Conservation (phyloP, 2,113 vertebrate species). For the Brachypodius melanocephalos region DNA sequence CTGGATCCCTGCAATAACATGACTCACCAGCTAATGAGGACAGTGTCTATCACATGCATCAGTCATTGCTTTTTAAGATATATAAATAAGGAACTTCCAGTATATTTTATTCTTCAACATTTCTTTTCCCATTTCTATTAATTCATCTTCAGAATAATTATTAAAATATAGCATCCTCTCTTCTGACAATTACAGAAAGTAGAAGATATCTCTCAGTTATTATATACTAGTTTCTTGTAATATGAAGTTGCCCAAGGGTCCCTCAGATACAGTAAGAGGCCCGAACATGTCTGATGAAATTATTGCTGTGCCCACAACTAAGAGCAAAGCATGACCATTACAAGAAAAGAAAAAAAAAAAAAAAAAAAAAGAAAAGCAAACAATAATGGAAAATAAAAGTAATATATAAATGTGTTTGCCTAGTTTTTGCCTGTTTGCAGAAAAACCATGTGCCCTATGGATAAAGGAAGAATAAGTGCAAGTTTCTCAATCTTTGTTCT, state of each 20-base stretch:
- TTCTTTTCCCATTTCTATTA: background rate
- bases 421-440: background rate
- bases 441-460: background rate
- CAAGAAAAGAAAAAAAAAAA: no score
- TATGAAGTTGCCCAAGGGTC: background rate
- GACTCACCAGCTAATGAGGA: conserved; percentile 46
- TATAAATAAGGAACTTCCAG: background rate
- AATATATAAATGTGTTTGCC: background rate
- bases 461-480: background rate
- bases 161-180: background rate
- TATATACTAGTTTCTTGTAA: background rate
- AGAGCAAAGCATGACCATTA: background rate
- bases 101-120: background rate
- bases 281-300: background rate
- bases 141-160: background rate
- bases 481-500: background rate
- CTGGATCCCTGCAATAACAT: conserved; percentile 30
- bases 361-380: background rate
- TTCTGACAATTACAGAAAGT: background rate
- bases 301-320: background rate
- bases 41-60: conserved; percentile 42
- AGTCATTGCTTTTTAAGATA: conserved; percentile 29
- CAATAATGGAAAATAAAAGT: background rate
- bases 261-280: background rate
- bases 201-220: background rate